phyloP scores from a whole-genome alignment of 2,888 invertebrate genomes.

The Kryphioiulus occultus region DNA sequence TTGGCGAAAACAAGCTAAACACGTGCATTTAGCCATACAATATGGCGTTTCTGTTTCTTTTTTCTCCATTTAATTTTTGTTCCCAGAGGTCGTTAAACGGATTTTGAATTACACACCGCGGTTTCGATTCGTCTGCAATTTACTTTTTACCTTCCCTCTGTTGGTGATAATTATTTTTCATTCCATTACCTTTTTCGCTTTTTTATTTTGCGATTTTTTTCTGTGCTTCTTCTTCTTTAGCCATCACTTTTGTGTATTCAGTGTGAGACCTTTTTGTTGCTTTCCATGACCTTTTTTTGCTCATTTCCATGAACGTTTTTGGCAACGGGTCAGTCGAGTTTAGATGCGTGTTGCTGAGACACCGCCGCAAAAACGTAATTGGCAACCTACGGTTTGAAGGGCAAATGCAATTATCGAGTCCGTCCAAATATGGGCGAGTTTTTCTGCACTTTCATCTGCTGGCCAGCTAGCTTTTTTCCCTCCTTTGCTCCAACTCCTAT shows the following conservation, averaged over 20 bases:
- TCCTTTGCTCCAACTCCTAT: not conserved
- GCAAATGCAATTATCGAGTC: conserved; percentile 25
- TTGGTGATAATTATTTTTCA: conserved; percentile 39
- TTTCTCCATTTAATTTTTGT: conserved; percentile 10
- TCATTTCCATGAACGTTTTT: conserved; percentile 40
- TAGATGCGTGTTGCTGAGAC: conserved; percentile 29
- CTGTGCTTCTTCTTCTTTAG: not conserved
- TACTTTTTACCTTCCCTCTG: conserved; percentile 18
- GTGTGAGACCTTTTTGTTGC: conserved; percentile 38
- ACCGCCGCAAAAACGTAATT: conserved; percentile 32
- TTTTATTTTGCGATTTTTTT: too few relatives aligned
- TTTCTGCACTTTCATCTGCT: not conserved
- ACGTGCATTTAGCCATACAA: conserved; percentile 22
- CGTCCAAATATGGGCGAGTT: conserved; percentile 16
- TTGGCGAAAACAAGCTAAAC: not conserved
- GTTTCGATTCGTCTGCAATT: conserved; percentile 40
- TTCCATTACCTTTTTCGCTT: conserved; percentile 26
- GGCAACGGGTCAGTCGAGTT: conserved; percentile 39
- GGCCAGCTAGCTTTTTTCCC: not conserved
- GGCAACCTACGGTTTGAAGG: conserved; percentile 40
- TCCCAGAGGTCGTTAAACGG: conserved; percentile 28
- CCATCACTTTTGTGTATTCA: conserved; percentile 40
- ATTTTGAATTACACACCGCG: conserved; percentile 34
- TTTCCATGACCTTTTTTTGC: conserved; percentile 40
- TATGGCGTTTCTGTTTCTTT: not conserved